phyloP scores from a whole-genome alignment of 2,888 invertebrate genomes.

The Nasonia oneida region DNA sequence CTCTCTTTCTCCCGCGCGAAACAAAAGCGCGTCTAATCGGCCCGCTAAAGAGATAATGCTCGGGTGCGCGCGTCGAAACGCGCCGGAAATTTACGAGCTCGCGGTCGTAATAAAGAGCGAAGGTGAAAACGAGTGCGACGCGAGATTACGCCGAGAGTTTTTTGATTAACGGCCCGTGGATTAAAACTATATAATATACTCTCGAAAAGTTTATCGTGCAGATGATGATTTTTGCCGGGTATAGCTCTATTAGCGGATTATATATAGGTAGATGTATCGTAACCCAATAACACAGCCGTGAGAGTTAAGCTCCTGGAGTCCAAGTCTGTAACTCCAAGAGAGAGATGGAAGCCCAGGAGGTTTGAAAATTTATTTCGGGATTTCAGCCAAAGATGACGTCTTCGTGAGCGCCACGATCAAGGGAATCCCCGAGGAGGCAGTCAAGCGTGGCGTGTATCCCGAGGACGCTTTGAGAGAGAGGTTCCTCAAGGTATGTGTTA shows the following conservation, averaged over 20 bases:
- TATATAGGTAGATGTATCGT: background rate
- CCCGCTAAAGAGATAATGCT: conserved; percentile 35
- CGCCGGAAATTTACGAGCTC: conserved; percentile 37
- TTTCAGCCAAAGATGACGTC: conserved; percentile 86
- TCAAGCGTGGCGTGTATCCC: conserved; percentile 91
- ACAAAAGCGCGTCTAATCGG: conserved; percentile 31
- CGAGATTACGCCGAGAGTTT: background rate
- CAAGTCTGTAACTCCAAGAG: background rate
- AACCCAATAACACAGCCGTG: background rate
- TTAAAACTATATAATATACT: background rate
- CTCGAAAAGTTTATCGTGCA: background rate
- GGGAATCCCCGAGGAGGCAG: conserved; percentile 89
- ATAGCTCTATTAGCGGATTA: background rate
- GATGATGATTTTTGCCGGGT: background rate
- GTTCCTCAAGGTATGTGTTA: conserved; percentile 84
- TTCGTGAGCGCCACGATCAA: conserved; percentile 89
- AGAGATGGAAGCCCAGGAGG: background rate
- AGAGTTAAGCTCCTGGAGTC: background rate
- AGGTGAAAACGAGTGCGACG: background rate
- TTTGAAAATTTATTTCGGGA: conserved; percentile 44
- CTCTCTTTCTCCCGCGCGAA: background rate
- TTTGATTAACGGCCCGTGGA: background rate
- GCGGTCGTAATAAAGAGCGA: conserved; percentile 32
- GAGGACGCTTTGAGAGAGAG: conserved; percentile 92
- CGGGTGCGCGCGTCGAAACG: background rate